A percentile compares a stretch with the other conserved stretches of the same genome.
Conservation (phyloP, 2,888 invertebrate genomes). For the Drosophila borealis region DNA sequence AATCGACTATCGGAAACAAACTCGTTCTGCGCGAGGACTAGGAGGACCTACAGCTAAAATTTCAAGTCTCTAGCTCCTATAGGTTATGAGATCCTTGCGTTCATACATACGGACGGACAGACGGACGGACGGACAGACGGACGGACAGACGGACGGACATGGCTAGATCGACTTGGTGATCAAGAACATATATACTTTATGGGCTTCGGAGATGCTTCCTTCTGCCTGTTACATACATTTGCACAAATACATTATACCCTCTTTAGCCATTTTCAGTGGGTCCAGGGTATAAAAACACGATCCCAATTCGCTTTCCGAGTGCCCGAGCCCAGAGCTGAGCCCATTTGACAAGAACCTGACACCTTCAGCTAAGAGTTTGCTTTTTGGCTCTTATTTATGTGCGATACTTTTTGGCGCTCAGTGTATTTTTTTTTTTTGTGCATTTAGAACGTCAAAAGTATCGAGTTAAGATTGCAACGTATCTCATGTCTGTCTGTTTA, state of each 20-base stretch:
- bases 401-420: constrained; percentile 5
- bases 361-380: constrained; percentile 12
- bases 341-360: constrained; percentile 34
- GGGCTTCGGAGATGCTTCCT: too few species aligned
- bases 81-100: too few species aligned
- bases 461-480: constrained; percentile 20
- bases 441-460: constrained; percentile 27
- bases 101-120: too few species aligned
- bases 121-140: too few species aligned
- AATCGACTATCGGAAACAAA: too few species aligned
- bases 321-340: constrained; percentile 4
- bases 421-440: background rate
- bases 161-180: too few species aligned
- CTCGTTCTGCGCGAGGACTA: too few species aligned
- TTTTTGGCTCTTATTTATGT: constrained; percentile 23
- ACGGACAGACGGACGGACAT: too few species aligned
- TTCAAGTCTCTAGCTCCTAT: too few species aligned
- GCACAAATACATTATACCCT: background rate
- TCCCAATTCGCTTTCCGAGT: constrained; percentile 4
- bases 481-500: background rate
- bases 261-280: background rate
- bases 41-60: too few species aligned
- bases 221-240: too few species aligned
- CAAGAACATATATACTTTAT: too few species aligned
- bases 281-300: background rate